phyloP scores from a whole-genome alignment of 2,797 vertebrate species.

The Melanogrammus aeglefinus region DNA sequence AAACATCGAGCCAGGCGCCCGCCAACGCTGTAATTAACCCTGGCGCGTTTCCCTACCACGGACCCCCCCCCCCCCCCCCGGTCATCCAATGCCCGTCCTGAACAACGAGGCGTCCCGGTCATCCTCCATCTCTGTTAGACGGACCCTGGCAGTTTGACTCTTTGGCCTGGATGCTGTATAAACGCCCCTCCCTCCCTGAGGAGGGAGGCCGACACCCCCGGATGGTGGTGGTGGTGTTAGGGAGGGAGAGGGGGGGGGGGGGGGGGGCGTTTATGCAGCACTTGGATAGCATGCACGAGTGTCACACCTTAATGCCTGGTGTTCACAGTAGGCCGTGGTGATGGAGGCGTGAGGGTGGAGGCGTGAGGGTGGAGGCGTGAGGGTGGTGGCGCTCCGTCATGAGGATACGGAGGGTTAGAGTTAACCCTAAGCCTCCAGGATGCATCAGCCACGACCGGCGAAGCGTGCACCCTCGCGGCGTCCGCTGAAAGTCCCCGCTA shows the following conservation, averaged over 20 bases:
- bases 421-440: neutral
- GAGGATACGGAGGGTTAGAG: neutral
- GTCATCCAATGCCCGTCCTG: neutral
- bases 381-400: neutral
- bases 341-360: neutral
- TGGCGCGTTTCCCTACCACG: constrained; percentile 4
- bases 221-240: constrained; percentile 20
- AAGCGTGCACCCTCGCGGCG: neutral
- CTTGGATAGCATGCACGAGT: too few species aligned
- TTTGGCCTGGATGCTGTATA: constrained; percentile 52
- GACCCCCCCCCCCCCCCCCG: neutral
- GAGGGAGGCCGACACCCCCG: neutral
- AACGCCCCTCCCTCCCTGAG: constrained; percentile 15
- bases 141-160: constrained; percentile 37
- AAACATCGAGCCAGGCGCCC: neutral
- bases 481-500: neutral
- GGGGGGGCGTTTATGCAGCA: constrained; percentile 26
- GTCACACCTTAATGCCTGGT: constrained; percentile 8
- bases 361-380: neutral
- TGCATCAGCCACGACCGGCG: neutral
- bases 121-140: constrained; percentile 18
- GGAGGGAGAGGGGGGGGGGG: constrained; percentile 9
- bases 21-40: constrained; percentile 21
- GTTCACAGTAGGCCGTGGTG: constrained; percentile 1
- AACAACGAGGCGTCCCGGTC: neutral